phyloP scores from a whole-genome alignment of 2,888 invertebrate species.

The Nowickia ferox region DNA sequence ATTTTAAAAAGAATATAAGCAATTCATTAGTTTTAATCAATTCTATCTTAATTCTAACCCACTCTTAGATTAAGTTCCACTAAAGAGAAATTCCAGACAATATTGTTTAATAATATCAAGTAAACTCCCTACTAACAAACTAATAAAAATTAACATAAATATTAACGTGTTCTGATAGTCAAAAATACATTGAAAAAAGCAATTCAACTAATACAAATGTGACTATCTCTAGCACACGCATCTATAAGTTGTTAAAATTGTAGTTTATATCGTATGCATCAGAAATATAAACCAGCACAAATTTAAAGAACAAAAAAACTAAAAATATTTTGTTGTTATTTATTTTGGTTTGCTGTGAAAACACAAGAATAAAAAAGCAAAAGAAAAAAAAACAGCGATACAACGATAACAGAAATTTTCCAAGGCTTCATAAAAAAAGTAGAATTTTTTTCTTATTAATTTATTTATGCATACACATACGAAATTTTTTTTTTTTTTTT shows the following conservation, averaged over 20 bases:
- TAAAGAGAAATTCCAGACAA: background rate
- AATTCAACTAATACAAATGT: conserved; percentile 36
- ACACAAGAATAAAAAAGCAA: conserved; percentile 18
- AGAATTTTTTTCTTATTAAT: conserved; percentile 10
- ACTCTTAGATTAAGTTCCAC: too few species aligned
- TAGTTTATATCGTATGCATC: conserved; percentile 6
- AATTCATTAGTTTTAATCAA: too few species aligned
- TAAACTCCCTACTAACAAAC: background rate
- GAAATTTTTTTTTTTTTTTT: background rate
- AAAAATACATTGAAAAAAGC: background rate
- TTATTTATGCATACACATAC: background rate
- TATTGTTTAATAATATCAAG: conserved; percentile 23
- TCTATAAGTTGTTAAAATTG: conserved; percentile 26
- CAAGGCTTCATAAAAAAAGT: conserved; percentile 19
- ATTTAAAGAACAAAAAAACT: conserved; percentile 50
- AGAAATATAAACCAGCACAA: conserved; percentile 61
- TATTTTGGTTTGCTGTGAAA: conserved; percentile 45
- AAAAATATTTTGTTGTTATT: background rate
- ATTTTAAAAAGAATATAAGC: too few species aligned
- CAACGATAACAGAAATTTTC: conserved; percentile 16
- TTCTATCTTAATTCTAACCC: too few species aligned
- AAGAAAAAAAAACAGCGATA: background rate
- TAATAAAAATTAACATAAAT: conserved; percentile 35
- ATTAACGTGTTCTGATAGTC: conserved; percentile 35
- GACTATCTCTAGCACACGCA: conserved; percentile 23